Evolutionary conservation across 2,888 invertebrate species (phyloP).

Genomic region (Plagiodera versicolora): DNA sequence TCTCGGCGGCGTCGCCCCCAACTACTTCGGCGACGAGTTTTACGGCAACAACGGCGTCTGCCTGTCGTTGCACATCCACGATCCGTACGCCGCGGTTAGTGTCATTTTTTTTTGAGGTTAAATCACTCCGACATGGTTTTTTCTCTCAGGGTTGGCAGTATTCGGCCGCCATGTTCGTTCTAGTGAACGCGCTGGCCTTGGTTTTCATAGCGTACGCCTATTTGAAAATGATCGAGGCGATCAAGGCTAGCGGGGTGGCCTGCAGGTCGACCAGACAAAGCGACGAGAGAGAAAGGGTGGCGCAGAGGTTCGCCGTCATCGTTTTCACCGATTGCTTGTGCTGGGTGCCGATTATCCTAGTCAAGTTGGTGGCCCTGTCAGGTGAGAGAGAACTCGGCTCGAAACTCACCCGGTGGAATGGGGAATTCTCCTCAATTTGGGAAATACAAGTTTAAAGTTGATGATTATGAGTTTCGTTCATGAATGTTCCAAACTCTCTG

Average conservation of each 20-base stretch:
- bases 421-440: too few relatives aligned
- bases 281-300: conserved; percentile 60
- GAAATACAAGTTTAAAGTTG: too few relatives aligned
- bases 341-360: conserved; percentile 63
- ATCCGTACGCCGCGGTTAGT: conserved; percentile 60
- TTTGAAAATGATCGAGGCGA: conserved; percentile 61
- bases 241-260: conserved; percentile 60
- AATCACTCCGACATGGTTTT: too few relatives aligned
- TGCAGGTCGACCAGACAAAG: conserved; percentile 62
- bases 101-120: too few relatives aligned
- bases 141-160: conserved; percentile 61
- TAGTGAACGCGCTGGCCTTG: conserved; percentile 60
- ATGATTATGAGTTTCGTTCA: too few relatives aligned
- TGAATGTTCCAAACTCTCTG: too few relatives aligned
- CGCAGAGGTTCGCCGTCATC: conserved; percentile 63
- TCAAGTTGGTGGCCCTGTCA: conserved; percentile 60
- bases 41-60: conserved; percentile 65
- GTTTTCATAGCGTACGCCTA: conserved; percentile 62
- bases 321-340: conserved; percentile 63
- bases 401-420: too few relatives aligned
- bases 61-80: conserved; percentile 62
- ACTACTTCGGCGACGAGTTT: conserved; percentile 61
- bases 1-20: conserved; percentile 50
- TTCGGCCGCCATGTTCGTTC: conserved; percentile 61
- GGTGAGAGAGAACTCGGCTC: conserved; percentile 48